phyloP scores from a whole-genome alignment of 2,797 vertebrate species.

The Hippopotamyrus pictus region DNA sequence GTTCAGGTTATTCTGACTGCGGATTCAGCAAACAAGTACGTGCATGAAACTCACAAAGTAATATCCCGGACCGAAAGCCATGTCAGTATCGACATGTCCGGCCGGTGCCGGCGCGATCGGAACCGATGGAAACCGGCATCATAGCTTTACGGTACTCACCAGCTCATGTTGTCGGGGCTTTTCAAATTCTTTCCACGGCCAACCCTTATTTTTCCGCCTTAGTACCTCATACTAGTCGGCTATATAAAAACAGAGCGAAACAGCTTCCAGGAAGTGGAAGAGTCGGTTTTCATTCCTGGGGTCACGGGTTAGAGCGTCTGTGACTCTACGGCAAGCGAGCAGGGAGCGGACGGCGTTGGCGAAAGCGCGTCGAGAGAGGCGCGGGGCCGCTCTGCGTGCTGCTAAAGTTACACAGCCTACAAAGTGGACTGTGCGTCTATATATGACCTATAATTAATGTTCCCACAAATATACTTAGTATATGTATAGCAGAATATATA shows the following conservation, averaged over 20 bases:
- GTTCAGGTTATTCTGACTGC: background rate
- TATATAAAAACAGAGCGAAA: slow-evolving; percentile 29
- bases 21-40: background rate
- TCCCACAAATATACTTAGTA: background rate
- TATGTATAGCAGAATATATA: background rate
- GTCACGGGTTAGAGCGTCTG: slow-evolving; percentile 36
- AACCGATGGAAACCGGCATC: background rate
- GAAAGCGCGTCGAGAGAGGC: background rate
- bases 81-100: background rate
- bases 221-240: slow-evolving; percentile 8
- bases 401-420: background rate
- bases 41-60: background rate
- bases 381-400: background rate
- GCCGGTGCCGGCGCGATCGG: background rate
- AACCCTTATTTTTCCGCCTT: slow-evolving; percentile 48
- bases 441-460: background rate
- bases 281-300: slow-evolving; percentile 18
- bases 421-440: background rate
- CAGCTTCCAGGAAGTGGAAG: slow-evolving; percentile 55
- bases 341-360: slow-evolving; percentile 1
- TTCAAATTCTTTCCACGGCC: slow-evolving; percentile 47
- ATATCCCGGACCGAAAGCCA: background rate
- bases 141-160: slow-evolving; percentile 53
- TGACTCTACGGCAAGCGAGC: slow-evolving; percentile 41
- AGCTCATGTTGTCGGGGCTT: slow-evolving; percentile 61